phyloP scores from a whole-genome alignment of 2,888 invertebrate genomes.

The Diadegma fenestrale region DNA sequence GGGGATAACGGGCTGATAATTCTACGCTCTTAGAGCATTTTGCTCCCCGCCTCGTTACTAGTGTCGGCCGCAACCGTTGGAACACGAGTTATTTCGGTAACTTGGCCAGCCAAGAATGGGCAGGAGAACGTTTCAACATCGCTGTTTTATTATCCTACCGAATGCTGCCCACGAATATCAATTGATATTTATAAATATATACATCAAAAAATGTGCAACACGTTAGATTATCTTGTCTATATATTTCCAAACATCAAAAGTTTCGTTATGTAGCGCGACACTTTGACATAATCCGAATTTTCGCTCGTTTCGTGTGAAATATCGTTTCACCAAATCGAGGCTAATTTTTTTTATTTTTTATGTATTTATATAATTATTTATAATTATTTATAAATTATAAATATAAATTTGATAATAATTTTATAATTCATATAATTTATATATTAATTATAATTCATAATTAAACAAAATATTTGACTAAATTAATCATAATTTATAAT shows the following conservation, averaged over 20 bases:
- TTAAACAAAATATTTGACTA: too few relatives aligned
- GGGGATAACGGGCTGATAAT: constrained; percentile 61
- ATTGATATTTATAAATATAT: constrained; percentile 29
- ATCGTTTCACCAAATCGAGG: background rate
- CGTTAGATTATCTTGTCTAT: background rate
- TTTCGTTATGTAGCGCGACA: background rate
- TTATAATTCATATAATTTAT: too few relatives aligned
- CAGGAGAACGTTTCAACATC: constrained; percentile 81
- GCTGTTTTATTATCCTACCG: constrained; percentile 76
- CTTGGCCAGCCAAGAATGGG: constrained; percentile 84
- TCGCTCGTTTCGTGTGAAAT: background rate
- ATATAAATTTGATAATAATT: too few relatives aligned
- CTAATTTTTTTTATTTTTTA: too few relatives aligned
- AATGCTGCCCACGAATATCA: constrained; percentile 59
- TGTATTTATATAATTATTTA: too few relatives aligned
- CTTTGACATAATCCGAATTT: background rate
- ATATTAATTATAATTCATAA: too few relatives aligned
- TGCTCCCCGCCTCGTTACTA: constrained; percentile 71
- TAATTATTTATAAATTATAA: too few relatives aligned
- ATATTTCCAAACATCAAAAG: background rate
- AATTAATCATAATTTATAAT: too few relatives aligned
- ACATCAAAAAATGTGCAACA: constrained; percentile 6
- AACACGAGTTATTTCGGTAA: constrained; percentile 83
- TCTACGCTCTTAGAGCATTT: constrained; percentile 61
- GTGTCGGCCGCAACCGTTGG: constrained; percentile 72